Base-by-base conservation (phyloP, 2,113 vertebrate genomes). In the Muscicapa adusta region DNA sequence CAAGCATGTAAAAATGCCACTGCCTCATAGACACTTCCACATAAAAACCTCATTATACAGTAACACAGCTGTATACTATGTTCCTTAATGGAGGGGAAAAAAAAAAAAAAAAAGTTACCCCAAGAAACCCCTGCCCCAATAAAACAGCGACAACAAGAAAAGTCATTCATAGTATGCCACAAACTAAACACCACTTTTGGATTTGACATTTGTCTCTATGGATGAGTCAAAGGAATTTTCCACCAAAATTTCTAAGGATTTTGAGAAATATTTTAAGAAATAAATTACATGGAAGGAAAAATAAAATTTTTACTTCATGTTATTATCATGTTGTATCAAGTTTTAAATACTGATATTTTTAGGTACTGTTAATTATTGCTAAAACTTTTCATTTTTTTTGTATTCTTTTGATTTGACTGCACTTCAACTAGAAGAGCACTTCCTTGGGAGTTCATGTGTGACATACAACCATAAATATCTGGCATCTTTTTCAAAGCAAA, bases 401-500 rank as follows among this genome's bases (percentile, higher is more conserved):
- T 74, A 36, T 92, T 96, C 87, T 92, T 95, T 73, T 95, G 81
- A 95, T 96, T 95, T 89, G 45, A 91, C 89, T 85, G 58, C 74
- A 83, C 89, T 97, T 97, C 58, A 96, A 9, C 71, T 76, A 50
- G 16, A 82, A 62, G 84, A 91, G 85, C 83, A 85, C 87, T 94
- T 95, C 77, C 74, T 88, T 90, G 85, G 91, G 88, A 96, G 85
- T 58, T 91, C 88, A 82, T 94, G 71, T 96, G 87, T 91, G 91
- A 94, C 87, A 89, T 58, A 88, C 67, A 93, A 85, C 89, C 85
- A 66, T 67, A 95, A 95, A 95, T 96, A 94, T 79, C 91, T 97
- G 94, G 78, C 81, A 94, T 51, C 51, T 88, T 95, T 94, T 94
- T 89, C 74, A 73, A 89, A 82, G 89, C 17, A 14, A 71, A 70